Percentiles rank a stretch among this genome's conserved stretches.
phyloP scores from a whole-genome alignment of 2,113 vertebrate species.

The Cryptomyrus ogoouensis region DNA sequence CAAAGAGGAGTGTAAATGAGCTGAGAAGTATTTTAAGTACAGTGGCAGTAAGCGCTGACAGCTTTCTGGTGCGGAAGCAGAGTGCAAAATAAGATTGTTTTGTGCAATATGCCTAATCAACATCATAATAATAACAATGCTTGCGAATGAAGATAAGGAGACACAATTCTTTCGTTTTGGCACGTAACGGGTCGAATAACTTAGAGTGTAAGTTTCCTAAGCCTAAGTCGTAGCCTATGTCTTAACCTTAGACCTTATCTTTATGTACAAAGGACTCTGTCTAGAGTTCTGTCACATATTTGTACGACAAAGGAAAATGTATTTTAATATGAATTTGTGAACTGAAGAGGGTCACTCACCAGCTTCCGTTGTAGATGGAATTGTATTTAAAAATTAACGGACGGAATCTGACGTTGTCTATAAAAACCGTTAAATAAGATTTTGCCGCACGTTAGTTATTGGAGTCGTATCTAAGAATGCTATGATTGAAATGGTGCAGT shows the following conservation, averaged over 20 bases:
- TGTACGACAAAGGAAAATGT: background rate
- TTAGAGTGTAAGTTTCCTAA: background rate
- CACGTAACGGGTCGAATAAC: background rate
- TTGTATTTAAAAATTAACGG: background rate
- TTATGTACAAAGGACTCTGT: background rate
- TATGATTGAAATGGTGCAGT: background rate
- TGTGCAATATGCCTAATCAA: background rate
- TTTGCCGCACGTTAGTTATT: background rate
- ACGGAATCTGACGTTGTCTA: background rate
- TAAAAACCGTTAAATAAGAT: background rate
- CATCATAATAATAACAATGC: background rate
- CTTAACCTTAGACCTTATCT: background rate
- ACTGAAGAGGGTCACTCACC: background rate
- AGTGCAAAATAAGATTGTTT: no score
- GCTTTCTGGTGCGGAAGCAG: no score
- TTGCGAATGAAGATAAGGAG: background rate
- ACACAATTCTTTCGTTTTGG: background rate
- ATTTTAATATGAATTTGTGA: background rate
- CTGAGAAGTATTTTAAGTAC: no score
- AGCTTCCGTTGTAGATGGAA: background rate
- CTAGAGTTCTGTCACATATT: background rate
- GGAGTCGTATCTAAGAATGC: background rate
- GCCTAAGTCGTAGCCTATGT: background rate
- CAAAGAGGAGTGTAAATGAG: no score
- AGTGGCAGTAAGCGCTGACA: no score